Evolutionary conservation across 2,113 vertebrate genomes (phyloP), one percentile per base, ranked within the genome.

Genomic region (Myotis yumanensis): DNA sequence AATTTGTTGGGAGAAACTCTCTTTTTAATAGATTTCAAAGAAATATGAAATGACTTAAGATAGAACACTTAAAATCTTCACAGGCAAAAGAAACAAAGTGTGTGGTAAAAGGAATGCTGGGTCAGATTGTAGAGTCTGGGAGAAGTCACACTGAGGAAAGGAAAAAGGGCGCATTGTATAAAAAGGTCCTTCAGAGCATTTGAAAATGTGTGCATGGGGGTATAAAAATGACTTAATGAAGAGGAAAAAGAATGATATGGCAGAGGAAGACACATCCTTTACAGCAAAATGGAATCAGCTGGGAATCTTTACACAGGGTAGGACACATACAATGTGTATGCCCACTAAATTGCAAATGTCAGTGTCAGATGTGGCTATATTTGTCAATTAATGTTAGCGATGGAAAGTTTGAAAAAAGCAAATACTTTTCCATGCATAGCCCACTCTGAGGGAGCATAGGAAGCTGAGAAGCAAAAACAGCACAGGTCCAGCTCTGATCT

Each of bases 401-500:
- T 20, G 32, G 20, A 52, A 93, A 75, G 2, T 52, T 51, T 59
- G 17, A 64, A 14, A 57, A 46, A 79, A 48, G 25, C 10, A 25
- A 77, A 71, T 51, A 5, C 2, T 28, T 66, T 71, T 32, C 9
- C 17, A 10, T 5, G 4, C 8, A 12, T 69, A 28, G 2, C 14
- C 51, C 18, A 3, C 3, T 95, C 4, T 79, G 64, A 71, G 64
- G n/a, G 10, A n/a, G 40, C 77, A 43, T 15, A 37, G 28, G 89
- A 90, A 95, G 32, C 66, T n/a, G 43, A n/a, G 77, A 96, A 85
- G n/a, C 84, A 86, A 73, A 86, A 81, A 83, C 32, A 94, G 54
- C 37, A 81, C 32, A 68, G 48, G 28, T 94, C 73, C 83, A 93
- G 18, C 83, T 92, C 85, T 96, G 94, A 96, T 97, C 54, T 97